These are phyloP conservation scores for Gobiocypris rarus DNA, from an alignment of 2,113 vertebrate species.

Conservation along the genomic window DNA sequence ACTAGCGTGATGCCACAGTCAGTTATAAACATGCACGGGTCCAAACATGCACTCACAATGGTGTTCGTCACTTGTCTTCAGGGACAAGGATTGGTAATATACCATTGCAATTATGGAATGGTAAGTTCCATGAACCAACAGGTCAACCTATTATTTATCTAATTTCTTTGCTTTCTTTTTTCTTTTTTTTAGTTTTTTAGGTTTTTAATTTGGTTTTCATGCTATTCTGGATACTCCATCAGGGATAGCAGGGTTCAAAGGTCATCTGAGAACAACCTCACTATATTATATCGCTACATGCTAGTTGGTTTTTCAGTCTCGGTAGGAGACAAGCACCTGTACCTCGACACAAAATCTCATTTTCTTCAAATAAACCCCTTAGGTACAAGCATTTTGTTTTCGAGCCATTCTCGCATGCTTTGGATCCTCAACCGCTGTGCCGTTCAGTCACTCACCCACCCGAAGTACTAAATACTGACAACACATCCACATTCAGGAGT, in stretches of 20 bases:
- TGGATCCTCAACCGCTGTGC: slow-evolving; percentile 4
- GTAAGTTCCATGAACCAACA: too few species aligned
- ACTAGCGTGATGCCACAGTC: neutral
- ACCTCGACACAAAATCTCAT: neutral
- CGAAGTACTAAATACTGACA: slow-evolving; percentile 22
- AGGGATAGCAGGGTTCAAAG: neutral
- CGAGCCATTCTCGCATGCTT: neutral
- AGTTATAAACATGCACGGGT: slow-evolving; percentile 49
- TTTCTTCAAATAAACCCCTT: neutral
- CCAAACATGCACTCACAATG: slow-evolving; percentile 51
- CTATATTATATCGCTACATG: neutral
- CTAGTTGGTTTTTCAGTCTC: slow-evolving; percentile 10
- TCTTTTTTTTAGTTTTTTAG: neutral
- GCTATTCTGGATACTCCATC: slow-evolving; percentile 4
- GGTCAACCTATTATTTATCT: neutral
- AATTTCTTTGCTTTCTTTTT: neutral
- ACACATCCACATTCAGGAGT: slow-evolving; percentile 12
- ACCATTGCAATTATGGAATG: slow-evolving; percentile 49
- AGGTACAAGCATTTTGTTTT: neutral
- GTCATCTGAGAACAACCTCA: slow-evolving; percentile 11
- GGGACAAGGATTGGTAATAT: slow-evolving; percentile 23
- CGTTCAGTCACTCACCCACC: neutral
- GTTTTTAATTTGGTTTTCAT: slow-evolving; percentile 33
- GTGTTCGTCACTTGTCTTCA: slow-evolving; percentile 13
- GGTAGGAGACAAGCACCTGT: neutral